Base-by-base conservation (phyloP, 2,113 vertebrate species). In the Amphiprion percula region DNA sequence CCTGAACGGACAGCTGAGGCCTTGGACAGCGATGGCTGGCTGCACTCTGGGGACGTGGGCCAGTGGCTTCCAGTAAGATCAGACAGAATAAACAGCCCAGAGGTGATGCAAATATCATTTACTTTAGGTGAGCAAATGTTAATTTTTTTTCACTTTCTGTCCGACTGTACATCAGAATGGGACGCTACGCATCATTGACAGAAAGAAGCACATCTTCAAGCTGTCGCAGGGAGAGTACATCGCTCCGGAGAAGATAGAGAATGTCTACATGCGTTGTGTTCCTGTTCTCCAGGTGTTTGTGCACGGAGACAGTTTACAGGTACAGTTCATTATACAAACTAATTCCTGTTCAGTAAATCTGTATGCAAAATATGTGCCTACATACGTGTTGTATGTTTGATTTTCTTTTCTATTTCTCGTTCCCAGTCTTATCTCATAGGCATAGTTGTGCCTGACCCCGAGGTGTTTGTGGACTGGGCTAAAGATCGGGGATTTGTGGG, bases 201-300 rank as follows among this genome's bases (percentile, higher is more conserved):
- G 95, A 77, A 95, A 96, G 88, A 95, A 95, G 90, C 92, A 96
- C 87, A 95, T 96, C 80, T 96, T 95, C 79, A 96, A 96, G 81
- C 68, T 96, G 87, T 93, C 93, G 5, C 94, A 95, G 82, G 95
- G 95, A 10, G 95, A 96, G 86, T 95, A 96, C 81, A 91, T 96
- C 17, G 95, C 95, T 75, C 95, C 95, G 0, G 95, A 96, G 89
- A 96, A 94, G 90, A 95, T 95, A n/a, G 95, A 96, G 80, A 95
- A 94, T 0, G 86, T 94, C 58, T 96, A 96, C 93, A 87, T 68
- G 60, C 93, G 94, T 6, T 92, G 87, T 26, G 82, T 90, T 5
- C 88, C 95, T 1, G 91, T 95, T 11, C 93, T 95, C 1, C 95
- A 96, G 88, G 95, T 95, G 68, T 95, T 95, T 49, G 93, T 96